phyloP scores from a whole-genome alignment of 92 coral and sea anemone species.

The Chrysogorgia sp. region DNA sequence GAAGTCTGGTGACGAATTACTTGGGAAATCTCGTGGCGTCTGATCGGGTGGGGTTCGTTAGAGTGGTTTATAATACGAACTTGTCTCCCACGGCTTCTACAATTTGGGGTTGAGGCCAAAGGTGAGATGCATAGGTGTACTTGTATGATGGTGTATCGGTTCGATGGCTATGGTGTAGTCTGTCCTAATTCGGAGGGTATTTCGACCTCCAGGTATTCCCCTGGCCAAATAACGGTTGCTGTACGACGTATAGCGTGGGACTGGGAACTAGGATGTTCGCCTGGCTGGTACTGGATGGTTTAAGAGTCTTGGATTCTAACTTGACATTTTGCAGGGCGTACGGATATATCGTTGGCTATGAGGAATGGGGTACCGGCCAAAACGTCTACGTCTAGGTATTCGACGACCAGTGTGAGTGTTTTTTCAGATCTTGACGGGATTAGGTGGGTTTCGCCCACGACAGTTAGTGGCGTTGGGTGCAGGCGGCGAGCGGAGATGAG shows the following conservation, averaged over 20 bases:
- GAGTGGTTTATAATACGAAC: conserved; percentile 65
- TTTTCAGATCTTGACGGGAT: not conserved
- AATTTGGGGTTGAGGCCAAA: conserved; percentile 53
- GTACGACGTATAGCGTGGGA: conserved; percentile 55
- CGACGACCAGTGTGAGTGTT: conserved; percentile 22
- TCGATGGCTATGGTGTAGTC: too few relatives aligned
- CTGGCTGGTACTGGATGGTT: conserved; percentile 44
- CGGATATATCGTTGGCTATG: conserved; percentile 40
- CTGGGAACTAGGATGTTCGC: not conserved
- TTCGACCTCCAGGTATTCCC: conserved; percentile 60
- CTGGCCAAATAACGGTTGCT: conserved; percentile 62
- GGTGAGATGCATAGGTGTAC: conserved; percentile 14
- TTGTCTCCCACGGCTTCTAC: conserved; percentile 53
- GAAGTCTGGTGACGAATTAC: not conserved
- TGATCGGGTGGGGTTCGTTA: conserved; percentile 52
- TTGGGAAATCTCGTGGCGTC: conserved; percentile 39
- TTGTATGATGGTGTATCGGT: conserved; percentile 55
- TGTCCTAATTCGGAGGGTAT: conserved; percentile 60
- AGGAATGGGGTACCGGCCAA: conserved; percentile 40
- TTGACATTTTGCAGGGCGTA: conserved; percentile 39
- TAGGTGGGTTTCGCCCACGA: conserved; percentile 27
- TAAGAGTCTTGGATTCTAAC: conserved; percentile 1
- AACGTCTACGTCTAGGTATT: conserved; percentile 38
- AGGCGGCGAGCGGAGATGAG: too few relatives aligned
- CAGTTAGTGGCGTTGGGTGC: conserved; percentile 5